These are phyloP conservation scores for Phorcus lineatus DNA, from an alignment of 2,888 invertebrate genomes.

Conservation along the genomic window DNA sequence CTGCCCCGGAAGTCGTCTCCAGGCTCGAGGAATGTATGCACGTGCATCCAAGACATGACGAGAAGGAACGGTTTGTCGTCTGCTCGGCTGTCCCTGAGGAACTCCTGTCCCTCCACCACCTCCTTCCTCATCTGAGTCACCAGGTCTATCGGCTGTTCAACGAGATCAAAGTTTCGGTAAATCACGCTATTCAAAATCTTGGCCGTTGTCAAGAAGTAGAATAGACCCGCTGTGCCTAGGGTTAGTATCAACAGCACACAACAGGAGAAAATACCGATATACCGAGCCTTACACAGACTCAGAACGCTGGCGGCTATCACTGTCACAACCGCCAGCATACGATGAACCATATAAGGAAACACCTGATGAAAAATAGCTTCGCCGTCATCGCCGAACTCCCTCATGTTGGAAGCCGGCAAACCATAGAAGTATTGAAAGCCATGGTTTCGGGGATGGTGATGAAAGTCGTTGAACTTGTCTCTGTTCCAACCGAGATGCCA, in stretches of 20 bases:
- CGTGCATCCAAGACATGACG: conserved; percentile 79
- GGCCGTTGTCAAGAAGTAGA: conserved; percentile 42
- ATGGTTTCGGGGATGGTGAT: conserved; percentile 74
- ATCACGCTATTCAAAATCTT: conserved; percentile 68
- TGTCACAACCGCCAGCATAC: conserved; percentile 33
- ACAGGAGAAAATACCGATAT: conserved; percentile 22
- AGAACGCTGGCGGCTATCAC: conserved; percentile 36
- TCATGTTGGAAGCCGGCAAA: conserved; percentile 72
- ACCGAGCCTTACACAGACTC: conserved; percentile 34
- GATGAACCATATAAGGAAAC: conserved; percentile 42
- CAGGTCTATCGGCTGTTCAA: conserved; percentile 77
- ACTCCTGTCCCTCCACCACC: conserved; percentile 60
- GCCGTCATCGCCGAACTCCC: conserved; percentile 56
- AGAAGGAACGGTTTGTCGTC: conserved; percentile 75
- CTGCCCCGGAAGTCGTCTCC: conserved; percentile 77
- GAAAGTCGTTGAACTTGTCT: conserved; percentile 58
- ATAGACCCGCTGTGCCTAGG: background rate
- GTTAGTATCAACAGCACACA: conserved; percentile 23
- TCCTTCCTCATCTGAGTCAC: conserved; percentile 71
- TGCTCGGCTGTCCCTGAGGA: conserved; percentile 57
- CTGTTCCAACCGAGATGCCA: conserved; percentile 78
- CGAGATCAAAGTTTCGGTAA: conserved; percentile 73
- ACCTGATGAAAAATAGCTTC: conserved; percentile 35
- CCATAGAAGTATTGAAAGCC: conserved; percentile 77
- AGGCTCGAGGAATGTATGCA: conserved; percentile 82